phyloP scores from a whole-genome alignment of 2,888 invertebrate species.

The Pecten maximus region DNA sequence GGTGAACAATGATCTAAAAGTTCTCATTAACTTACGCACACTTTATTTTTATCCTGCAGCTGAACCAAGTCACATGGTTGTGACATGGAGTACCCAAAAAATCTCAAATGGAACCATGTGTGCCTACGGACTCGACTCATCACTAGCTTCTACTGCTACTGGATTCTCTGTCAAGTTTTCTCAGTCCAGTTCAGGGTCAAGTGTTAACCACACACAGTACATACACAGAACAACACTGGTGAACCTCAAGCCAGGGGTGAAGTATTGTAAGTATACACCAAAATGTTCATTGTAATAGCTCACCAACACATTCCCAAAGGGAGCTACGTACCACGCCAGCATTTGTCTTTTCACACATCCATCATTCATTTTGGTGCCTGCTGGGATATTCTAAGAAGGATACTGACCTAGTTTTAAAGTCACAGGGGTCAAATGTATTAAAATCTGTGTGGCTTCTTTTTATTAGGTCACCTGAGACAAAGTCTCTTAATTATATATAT shows the following conservation, averaged over 20 bases:
- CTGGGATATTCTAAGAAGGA: no score
- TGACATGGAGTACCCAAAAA: conserved; percentile 78
- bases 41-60: conserved; percentile 57
- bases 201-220: conserved; percentile 68
- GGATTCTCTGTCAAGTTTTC: conserved; percentile 74
- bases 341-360: no score
- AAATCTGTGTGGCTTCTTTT: no score
- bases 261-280: conserved; percentile 71
- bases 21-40: not conserved
- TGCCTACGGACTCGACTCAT: conserved; percentile 63
- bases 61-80: conserved; percentile 71
- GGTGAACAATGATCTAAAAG: not conserved
- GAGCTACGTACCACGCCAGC: no score
- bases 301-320: no score
- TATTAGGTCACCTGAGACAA: no score
- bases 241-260: conserved; percentile 68
- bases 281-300: no score
- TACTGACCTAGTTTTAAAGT: no score
- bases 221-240: conserved; percentile 77
- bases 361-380: no score
- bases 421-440: no score
- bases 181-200: not conserved
- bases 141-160: conserved; percentile 49
- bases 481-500: no score
- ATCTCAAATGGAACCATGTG: conserved; percentile 65